Percentiles rank a stretch among this genome's conserved stretches.
phyloP scores from a whole-genome alignment of 2,797 vertebrate species.

The Anolis apletophallus region DNA sequence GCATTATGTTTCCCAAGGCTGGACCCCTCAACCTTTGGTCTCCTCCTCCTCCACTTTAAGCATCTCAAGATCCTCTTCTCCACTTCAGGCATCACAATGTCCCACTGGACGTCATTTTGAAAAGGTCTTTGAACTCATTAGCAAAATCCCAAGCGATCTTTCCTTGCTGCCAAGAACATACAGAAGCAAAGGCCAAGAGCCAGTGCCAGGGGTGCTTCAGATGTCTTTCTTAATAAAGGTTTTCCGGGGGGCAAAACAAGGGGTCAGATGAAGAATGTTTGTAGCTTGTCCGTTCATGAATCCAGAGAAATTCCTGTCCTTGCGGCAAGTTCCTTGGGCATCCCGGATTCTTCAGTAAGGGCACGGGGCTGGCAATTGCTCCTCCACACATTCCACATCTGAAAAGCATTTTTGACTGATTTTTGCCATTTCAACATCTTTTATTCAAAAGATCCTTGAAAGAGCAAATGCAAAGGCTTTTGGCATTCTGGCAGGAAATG shows the following conservation, averaged over 20 bases:
- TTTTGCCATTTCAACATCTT: conserved; percentile 27
- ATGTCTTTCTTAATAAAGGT: not conserved
- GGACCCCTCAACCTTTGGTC: not conserved
- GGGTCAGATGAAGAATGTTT: conserved; percentile 24
- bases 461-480: not conserved
- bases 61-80: no score
- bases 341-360: conserved; percentile 11
- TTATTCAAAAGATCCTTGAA: not conserved
- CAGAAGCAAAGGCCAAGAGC: not conserved
- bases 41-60: not conserved
- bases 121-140: conserved; percentile 8
- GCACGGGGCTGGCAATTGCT: conserved; percentile 25
- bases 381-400: conserved; percentile 19
- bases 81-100: not conserved
- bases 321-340: conserved; percentile 3
- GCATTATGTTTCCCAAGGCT: not conserved
- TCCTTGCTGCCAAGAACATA: not conserved
- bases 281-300: not conserved
- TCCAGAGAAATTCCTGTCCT: conserved; percentile 36
- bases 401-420: conserved; percentile 8
- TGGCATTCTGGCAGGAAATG: conserved; percentile 20
- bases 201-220: not conserved
- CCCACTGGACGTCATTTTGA: not conserved
- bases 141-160: conserved; percentile 38
- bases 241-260: conserved; percentile 39